These are phyloP conservation scores for Brachyistius frenatus DNA, from an alignment of 2,113 vertebrate genomes.

Conservation along the genomic window DNA sequence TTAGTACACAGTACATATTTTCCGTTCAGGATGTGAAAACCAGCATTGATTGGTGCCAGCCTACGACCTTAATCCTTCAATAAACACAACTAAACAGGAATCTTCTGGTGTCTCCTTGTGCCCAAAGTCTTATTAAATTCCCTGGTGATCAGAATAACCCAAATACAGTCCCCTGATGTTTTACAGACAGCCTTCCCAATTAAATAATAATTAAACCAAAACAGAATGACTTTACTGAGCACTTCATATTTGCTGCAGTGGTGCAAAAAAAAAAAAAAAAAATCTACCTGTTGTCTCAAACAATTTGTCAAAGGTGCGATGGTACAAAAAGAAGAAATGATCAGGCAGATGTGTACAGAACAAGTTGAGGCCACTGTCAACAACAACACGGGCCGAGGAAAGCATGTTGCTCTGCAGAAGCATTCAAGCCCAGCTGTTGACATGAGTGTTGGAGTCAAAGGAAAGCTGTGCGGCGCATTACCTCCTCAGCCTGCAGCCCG, in stretches of 20 bases:
- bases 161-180: too few relatives aligned
- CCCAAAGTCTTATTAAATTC: too few relatives aligned
- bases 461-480: slow-evolving; percentile 47
- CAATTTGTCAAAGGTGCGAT: not conserved
- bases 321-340: not conserved
- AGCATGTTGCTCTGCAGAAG: slow-evolving; percentile 66
- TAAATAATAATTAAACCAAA: not conserved
- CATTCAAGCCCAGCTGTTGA: slow-evolving; percentile 69
- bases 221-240: slow-evolving; percentile 20
- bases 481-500: slow-evolving; percentile 76
- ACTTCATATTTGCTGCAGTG: slow-evolving; percentile 48
- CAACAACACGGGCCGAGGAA: slow-evolving; percentile 47
- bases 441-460: slow-evolving; percentile 28
- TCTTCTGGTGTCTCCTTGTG: too few relatives aligned
- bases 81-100: too few relatives aligned
- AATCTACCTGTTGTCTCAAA: not conserved
- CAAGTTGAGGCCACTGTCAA: slow-evolving; percentile 50
- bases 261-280: slow-evolving; percentile 6
- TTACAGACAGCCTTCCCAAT: not conserved
- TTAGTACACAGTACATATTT: too few relatives aligned
- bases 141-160: too few relatives aligned
- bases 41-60: too few relatives aligned
- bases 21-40: too few relatives aligned
- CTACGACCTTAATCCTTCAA: too few relatives aligned
- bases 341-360: not conserved